Evolutionary conservation across 53 echinoderm and acorn worm genomes (phyloP), one percentile per base, ranked within the genome.

Genomic region (Paracentrotus lividus): DNA sequence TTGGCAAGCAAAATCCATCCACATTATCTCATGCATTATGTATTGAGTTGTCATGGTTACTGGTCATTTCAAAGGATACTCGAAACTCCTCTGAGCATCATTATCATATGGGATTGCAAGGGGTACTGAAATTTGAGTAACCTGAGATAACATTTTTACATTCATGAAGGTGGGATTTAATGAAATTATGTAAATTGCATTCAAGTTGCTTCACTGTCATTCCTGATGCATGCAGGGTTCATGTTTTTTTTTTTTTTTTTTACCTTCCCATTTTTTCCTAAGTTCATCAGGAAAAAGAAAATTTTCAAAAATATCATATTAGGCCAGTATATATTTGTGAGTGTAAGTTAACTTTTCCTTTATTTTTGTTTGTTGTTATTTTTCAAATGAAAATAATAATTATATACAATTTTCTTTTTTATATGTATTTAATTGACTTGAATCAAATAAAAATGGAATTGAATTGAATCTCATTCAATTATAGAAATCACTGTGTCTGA

Each of bases 41-140:
- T 81, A 81, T 81, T 81, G 81, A 44, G 45, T 81, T 81, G 81
- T 34, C 81, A 81, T 81, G 81, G 81, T 81, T 12, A 81, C 81
- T 81, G 47, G 81, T 26, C n/a, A 81, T 81, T 81, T 81, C 26
- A 81, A 47, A 81, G 27, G 81, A 81, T 45, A 81, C 47, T 81
- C 47, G 44, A 49, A 47, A 81, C 81, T 81, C 77, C 23, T 26
- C 26, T n/a, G 81, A 81, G 81, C 47, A 12, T 45, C 44, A 45
- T 81, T 47, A 81, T 47, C 81, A 45, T 47, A 81, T 27, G 26
- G 20, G 26, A n/a, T 47, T 45, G 45, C 47, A 47, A 81, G 81
- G 44, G 44, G 81, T 81, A 47, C 0, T 24, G 27, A 26, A 81
- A 32, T 26, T 8, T 7, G 47, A 45, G 7, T 47, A 26, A 81